Evolutionary conservation across 2,888 invertebrate species (phyloP), one percentile per base, ranked within the genome.

Genomic region (Lithophane leautieri): DNA sequence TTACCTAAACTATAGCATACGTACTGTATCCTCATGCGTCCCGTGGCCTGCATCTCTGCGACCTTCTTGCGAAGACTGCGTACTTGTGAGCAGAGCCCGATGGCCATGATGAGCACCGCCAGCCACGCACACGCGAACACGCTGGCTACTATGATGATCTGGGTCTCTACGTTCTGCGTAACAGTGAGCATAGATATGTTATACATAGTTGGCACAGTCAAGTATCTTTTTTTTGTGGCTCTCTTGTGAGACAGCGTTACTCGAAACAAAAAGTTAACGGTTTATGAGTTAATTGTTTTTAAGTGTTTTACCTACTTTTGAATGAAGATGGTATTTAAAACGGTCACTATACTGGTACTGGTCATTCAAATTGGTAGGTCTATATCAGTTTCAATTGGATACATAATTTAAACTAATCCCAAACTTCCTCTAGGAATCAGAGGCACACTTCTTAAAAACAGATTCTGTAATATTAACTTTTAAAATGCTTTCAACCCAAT

Each of bases 21-120:
- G 93, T 6, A 96, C 96, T 96, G 96, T 73, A 96, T 93, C 58
- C 95, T 89, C 63, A 96, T 89, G 66, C 94, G 90, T 63, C 93
- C 93, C 34, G 90, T 91, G 79, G 90, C 89, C 80, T 94, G 92
- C 90, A 96, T 91, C 65, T 95, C 93, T 0, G 86, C 75, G 67
- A 96, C 86, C 78, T 88, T 90, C 77, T 86, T 85, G 67, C 91
- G 90, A 62, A 96, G 92, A 65, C 89, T 86, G 83, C 85, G 44
- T 69, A 95, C 84, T 83, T 93, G 92, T 40, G 82, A 79, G 90
- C 89, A 94, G 65, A 95, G 92, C 58, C 92, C 92, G 54, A 91
- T 75, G 70, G 90, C 90, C 62, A 94, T 81, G 63, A 93, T 72
- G 63, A 94, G 79, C 84, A 96, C 90, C 77, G 93, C 77, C 69